Evolutionary conservation across 2,113 vertebrate genomes (phyloP).

Genomic region (Cinclus cinclus): DNA sequence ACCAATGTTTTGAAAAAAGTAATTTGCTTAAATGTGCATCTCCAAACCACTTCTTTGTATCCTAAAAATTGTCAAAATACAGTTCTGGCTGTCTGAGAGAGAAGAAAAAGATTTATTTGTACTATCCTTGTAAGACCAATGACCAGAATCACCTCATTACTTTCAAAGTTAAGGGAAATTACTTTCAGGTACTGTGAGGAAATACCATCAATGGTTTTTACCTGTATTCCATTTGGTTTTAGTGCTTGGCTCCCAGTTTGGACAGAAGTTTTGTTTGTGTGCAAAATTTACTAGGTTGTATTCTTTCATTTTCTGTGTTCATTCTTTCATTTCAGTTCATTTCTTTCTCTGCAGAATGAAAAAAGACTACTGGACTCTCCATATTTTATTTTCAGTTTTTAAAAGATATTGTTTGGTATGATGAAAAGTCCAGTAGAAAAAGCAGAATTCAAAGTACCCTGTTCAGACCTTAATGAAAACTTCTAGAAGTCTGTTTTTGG

Average conservation of each 20-base stretch:
- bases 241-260: neutral
- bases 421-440: neutral
- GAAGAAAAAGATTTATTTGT: neutral
- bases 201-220: neutral
- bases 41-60: neutral
- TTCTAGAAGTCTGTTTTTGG: neutral
- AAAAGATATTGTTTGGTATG: neutral
- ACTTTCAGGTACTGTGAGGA: neutral
- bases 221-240: neutral
- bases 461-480: neutral
- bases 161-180: neutral
- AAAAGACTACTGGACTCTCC: neutral
- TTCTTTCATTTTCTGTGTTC: neutral
- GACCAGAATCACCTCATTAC: neutral
- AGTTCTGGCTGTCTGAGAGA: neutral
- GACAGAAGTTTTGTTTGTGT: neutral
- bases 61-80: neutral
- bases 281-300: neutral
- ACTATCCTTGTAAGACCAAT: neutral
- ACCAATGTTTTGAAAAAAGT: neutral
- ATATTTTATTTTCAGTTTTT: neutral
- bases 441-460: neutral
- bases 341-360: neutral
- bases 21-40: neutral
- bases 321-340: neutral